These are phyloP conservation scores for Conus canariensis DNA, from an alignment of 2,888 invertebrate species.

Conservation along the genomic window DNA sequence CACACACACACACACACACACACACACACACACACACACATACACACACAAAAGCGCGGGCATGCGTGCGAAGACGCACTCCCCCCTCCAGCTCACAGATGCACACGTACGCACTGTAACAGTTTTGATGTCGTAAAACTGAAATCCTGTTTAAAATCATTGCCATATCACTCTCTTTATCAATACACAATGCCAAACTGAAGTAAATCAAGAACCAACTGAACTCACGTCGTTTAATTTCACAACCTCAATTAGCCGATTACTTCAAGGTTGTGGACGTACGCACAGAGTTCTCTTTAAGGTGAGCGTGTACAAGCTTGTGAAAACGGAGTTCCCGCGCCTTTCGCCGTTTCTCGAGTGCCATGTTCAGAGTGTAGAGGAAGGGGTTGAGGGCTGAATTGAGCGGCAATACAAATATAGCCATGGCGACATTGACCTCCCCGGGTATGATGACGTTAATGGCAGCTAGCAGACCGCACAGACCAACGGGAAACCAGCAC, in stretches of 20 bases:
- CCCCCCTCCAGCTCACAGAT: no score
- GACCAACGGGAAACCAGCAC: slow-evolving; percentile 49
- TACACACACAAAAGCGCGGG: neutral
- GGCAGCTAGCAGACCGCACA: slow-evolving; percentile 43
- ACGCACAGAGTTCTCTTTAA: neutral
- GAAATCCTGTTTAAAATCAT: no score
- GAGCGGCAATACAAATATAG: slow-evolving; percentile 80
- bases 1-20: neutral
- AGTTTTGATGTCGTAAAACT: no score
- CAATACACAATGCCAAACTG: no score
- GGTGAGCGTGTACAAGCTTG: neutral
- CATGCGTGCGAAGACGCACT: neutral
- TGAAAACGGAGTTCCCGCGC: slow-evolving; percentile 12
- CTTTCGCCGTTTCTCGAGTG: slow-evolving; percentile 28
- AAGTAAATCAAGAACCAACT: no score
- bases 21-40: neutral
- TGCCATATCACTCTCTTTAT: no score
- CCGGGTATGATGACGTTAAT: slow-evolving; percentile 34
- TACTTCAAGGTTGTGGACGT: neutral
- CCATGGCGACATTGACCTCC: slow-evolving; percentile 42
- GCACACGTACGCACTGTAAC: no score
- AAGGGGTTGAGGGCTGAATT: slow-evolving; percentile 81
- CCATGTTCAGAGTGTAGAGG: slow-evolving; percentile 47
- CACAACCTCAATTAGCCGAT: neutral
- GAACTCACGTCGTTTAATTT: no score